These are phyloP conservation scores for Eristalis arbustorum DNA, from an alignment of 2,888 invertebrate genomes.

Conservation along the genomic window DNA sequence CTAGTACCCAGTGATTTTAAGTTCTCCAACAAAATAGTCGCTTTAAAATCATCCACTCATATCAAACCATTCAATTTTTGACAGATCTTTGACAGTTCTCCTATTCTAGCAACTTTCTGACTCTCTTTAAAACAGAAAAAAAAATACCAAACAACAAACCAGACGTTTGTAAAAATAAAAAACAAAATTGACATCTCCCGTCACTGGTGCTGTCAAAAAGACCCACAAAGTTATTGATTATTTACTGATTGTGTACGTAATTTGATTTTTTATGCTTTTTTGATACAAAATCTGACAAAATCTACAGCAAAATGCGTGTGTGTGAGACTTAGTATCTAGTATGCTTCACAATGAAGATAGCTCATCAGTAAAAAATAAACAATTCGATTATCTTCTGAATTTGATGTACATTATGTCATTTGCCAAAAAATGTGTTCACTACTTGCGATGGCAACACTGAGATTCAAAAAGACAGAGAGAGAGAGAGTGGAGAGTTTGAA, in stretches of 20 bases:
- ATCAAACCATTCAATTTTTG: too few species aligned
- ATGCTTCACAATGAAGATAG: constrained; percentile 56
- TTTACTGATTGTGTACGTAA: constrained; percentile 55
- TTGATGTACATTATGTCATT: not conserved
- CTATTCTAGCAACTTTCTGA: too few species aligned
- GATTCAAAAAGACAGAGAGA: constrained; percentile 42
- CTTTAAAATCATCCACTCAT: too few species aligned
- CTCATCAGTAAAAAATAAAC: constrained; percentile 49
- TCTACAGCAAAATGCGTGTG: constrained; percentile 4
- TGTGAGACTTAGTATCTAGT: constrained; percentile 44
- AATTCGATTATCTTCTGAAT: constrained; percentile 60
- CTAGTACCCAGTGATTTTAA: too few species aligned
- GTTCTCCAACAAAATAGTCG: too few species aligned
- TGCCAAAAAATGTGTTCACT: constrained; percentile 39
- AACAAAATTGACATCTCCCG: constrained; percentile 36
- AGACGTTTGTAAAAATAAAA: too few species aligned
- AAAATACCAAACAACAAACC: too few species aligned
- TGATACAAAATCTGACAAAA: constrained; percentile 61
- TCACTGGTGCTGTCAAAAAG: constrained; percentile 45
- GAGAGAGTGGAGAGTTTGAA: not conserved
- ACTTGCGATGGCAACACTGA: constrained; percentile 64
- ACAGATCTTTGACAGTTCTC: too few species aligned
- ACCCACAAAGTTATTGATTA: constrained; percentile 2
- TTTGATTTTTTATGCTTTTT: constrained; percentile 4
- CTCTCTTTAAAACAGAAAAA: too few species aligned